These are phyloP conservation scores for Lepidocolaptes lacrymiger DNA, from an alignment of 2,797 vertebrate genomes.

Conservation along the genomic window DNA sequence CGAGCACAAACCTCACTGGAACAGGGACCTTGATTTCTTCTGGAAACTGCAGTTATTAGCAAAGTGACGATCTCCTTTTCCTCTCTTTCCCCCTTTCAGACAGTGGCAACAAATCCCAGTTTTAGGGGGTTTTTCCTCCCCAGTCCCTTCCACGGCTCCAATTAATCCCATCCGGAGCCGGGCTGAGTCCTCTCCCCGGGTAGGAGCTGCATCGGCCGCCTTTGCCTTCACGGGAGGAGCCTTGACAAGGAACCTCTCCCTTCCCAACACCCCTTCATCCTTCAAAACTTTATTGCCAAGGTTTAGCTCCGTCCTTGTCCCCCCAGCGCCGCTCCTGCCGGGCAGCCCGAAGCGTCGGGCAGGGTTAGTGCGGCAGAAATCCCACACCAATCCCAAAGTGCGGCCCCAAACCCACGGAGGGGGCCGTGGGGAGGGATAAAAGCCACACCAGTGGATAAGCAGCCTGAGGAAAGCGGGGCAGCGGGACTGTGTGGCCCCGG, in stretches of 20 bases:
- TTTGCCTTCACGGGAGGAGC: not conserved
- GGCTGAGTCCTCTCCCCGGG: not conserved
- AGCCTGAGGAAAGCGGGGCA: not conserved
- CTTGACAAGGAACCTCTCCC: not conserved
- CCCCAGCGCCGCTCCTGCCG: not conserved
- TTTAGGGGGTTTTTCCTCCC: not conserved
- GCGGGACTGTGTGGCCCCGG: accelerated
- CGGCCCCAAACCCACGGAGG: too few species aligned
- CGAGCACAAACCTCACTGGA: not conserved
- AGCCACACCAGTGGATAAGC: not conserved
- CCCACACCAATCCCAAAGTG: too few species aligned
- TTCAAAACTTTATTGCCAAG: not conserved
- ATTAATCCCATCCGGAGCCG: not conserved
- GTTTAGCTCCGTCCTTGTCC: not conserved
- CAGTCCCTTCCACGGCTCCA: not conserved
- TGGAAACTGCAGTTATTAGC: not conserved
- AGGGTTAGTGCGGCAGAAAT: not conserved
- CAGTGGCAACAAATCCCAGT: not conserved
- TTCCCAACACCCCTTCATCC: not conserved
- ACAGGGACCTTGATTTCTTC: not conserved
- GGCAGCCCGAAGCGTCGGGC: not conserved
- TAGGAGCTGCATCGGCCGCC: not conserved
- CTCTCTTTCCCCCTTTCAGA: not conserved
- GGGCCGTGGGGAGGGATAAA: accelerated
- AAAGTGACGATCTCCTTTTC: not conserved